phyloP scores from a whole-genome alignment of 2,113 vertebrate species.

The Peucedramus taeniatus region DNA sequence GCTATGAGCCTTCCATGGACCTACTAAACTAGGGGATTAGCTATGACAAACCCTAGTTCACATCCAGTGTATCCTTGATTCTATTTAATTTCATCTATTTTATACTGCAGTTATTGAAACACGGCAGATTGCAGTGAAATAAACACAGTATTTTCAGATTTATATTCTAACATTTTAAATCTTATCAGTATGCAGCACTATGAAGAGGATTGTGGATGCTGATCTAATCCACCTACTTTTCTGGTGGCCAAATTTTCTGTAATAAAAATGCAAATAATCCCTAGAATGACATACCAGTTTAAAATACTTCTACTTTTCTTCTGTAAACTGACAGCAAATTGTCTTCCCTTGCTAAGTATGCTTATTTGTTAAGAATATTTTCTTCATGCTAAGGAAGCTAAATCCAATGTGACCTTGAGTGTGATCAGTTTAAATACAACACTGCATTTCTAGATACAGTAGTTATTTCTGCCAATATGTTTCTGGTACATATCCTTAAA shows the following conservation, averaged over 20 bases:
- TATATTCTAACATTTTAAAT: constrained; percentile 16
- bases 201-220: background rate
- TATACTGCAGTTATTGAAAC: background rate
- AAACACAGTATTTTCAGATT: constrained; percentile 14
- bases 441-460: background rate
- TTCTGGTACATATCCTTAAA: background rate
- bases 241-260: constrained; percentile 5
- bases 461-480: background rate
- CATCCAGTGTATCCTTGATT: background rate
- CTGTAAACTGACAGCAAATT: constrained; percentile 5
- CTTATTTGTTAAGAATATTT: constrained; percentile 7
- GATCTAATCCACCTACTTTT: constrained; percentile 26
- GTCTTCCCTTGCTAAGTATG: background rate
- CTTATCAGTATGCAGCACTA: background rate
- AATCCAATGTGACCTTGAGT: background rate
- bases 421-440: constrained; percentile 11
- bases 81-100: background rate
- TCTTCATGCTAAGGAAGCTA: background rate
- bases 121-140: background rate
- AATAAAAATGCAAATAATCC: constrained; percentile 37
- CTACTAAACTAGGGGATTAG: background rate
- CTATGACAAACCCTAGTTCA: background rate
- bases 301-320: constrained; percentile 1
- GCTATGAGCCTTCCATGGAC: background rate
- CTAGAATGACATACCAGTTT: constrained; percentile 1